Evolutionary conservation across 2,888 invertebrate species (phyloP), one percentile per base, ranked within the genome.

Genomic region (Limulus polyphemus): DNA sequence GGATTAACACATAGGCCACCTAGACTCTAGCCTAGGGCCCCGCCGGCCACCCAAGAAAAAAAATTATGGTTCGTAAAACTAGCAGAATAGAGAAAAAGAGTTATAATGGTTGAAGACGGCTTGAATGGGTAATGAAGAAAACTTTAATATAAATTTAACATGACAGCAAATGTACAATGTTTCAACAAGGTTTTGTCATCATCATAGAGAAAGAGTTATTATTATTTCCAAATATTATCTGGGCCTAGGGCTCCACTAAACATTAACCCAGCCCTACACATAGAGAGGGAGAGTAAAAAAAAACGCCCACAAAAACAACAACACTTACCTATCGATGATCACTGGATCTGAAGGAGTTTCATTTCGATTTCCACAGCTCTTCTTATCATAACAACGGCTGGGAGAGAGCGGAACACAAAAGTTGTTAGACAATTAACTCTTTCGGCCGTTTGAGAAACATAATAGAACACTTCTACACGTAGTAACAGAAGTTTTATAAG

Each of bases 371-470:
- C 99, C 99, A 79, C 99, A 99, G 78, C 98, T 98, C 79, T 99
- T 99, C 82, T 99, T 99, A 81, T 99, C 99, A 82, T 99, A 99
- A 81, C 99, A 99, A 73, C 99, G 98, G 82, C 98, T 99, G 84
- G 58, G 74, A 65, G 62, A 61, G 60, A 58, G 64, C 70, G 70
- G 16, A 60, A 55, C 62, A 58, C 9, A 49, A 7, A 32, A 7
- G 3, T 32, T 32, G 32, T 32, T 32, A 17, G 16, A 13, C 56
- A 56, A 4, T 16, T n/a, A 46, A 46, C 14, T 3, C 17, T 14
- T 56, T 3, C 56, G 14, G 5, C 46, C 16, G 50, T 11, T 32
- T 49, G 11, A 10, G 11, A 14, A 1, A 12, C 12, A 58, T 1
- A 32, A 10, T 49, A n/a, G 10, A 14, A 17, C 12, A 58, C 14